Evolutionary conservation across 2,797 vertebrate species (phyloP).

Genomic region (Kryptolebias ocellatus): DNA sequence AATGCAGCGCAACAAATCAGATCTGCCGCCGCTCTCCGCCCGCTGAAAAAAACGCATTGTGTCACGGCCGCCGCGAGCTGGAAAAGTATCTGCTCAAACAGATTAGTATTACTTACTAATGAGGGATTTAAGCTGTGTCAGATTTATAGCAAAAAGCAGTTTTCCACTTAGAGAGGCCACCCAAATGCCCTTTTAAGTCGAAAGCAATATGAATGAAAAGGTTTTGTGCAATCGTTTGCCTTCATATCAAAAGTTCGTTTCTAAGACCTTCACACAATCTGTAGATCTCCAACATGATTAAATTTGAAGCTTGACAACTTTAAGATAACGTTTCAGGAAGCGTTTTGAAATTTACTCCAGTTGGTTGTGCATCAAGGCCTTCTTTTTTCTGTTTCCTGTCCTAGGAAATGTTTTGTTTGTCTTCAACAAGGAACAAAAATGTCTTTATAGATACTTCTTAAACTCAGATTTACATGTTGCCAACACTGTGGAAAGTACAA

Average conservation of each 20-base stretch:
- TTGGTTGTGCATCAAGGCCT: too few relatives aligned
- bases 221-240: constrained; percentile 3
- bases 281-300: background rate
- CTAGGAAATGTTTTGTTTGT: too few relatives aligned
- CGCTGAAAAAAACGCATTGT: constrained; percentile 28
- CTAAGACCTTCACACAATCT: background rate
- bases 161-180: constrained; percentile 26
- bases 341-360: too few relatives aligned
- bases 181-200: constrained; percentile 23
- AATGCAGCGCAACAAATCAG: constrained; percentile 66
- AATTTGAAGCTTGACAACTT: too few relatives aligned
- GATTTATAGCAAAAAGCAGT: constrained; percentile 30
- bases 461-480: too few relatives aligned
- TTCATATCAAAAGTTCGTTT: constrained; percentile 11
- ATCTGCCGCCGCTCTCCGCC: constrained; percentile 38
- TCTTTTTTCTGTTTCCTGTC: too few relatives aligned
- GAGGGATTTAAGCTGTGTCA: constrained; percentile 34
- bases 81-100: constrained; percentile 23
- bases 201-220: constrained; percentile 18
- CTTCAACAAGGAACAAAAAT: too few relatives aligned
- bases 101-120: constrained; percentile 14
- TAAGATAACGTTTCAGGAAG: too few relatives aligned
- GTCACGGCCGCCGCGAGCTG: constrained; percentile 34
- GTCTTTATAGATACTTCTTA: too few relatives aligned
- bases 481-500: too few relatives aligned